These are phyloP conservation scores for Cremastinae sp. DNA, from an alignment of 2,888 invertebrate genomes.

Conservation along the genomic window DNA sequence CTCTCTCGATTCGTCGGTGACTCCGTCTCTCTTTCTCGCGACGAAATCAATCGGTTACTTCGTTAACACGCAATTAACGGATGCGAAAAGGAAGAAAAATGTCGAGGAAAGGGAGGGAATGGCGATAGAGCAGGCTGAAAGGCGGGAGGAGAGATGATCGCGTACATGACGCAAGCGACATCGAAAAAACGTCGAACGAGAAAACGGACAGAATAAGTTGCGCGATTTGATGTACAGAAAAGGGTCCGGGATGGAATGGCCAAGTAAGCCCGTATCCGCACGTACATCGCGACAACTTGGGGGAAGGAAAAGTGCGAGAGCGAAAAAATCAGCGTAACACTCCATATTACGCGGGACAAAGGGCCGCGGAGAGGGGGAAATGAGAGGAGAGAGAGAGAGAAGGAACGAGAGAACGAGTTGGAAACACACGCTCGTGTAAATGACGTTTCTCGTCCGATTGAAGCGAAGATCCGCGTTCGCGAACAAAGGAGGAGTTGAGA, in stretches of 20 bases:
- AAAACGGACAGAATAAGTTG: constrained; percentile 53
- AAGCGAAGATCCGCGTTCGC: constrained; percentile 34
- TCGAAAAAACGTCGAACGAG: constrained; percentile 57
- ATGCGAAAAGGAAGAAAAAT: constrained; percentile 49
- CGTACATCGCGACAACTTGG: constrained; percentile 5
- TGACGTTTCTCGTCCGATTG: constrained; percentile 46
- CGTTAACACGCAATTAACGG: constrained; percentile 69
- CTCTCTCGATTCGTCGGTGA: too few relatives aligned
- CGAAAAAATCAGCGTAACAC: constrained; percentile 53
- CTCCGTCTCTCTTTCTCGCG: constrained; percentile 18
- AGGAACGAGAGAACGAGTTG: constrained; percentile 3
- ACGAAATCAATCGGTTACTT: constrained; percentile 36
- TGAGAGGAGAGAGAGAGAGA: not conserved
- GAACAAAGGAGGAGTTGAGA: constrained; percentile 48
- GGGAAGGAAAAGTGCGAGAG: constrained; percentile 6
- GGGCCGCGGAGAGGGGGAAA: too few relatives aligned
- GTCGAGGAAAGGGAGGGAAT: constrained; percentile 35
- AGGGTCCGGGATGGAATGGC: constrained; percentile 60
- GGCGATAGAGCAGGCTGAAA: constrained; percentile 19
- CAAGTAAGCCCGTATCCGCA: constrained; percentile 45
- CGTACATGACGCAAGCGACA: constrained; percentile 60
- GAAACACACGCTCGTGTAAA: constrained; percentile 45
- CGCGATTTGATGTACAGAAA: constrained; percentile 57
- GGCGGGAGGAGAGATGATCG: too few relatives aligned
- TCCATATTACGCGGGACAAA: constrained; percentile 57